A percentile compares a stretch with the other conserved stretches of the same genome.
Evolutionary conservation across 2,113 vertebrate species (phyloP).

Genomic region (Erythrocercus mccallii): DNA sequence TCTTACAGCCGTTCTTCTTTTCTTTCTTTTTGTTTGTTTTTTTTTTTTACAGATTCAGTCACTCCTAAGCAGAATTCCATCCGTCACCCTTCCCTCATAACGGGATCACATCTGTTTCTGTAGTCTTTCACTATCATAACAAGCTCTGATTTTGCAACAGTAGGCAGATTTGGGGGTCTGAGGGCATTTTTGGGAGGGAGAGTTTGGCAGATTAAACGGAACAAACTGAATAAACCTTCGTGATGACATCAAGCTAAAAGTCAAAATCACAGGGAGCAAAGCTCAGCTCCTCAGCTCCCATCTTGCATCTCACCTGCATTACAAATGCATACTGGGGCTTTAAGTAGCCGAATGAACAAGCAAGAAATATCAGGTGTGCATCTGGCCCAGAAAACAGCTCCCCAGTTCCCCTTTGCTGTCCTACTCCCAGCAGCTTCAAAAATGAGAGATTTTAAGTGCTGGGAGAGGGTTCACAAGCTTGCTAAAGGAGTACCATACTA

Average conservation of each 20-base stretch:
- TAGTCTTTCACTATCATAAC: background rate
- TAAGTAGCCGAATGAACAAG: background rate
- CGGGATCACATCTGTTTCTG: background rate
- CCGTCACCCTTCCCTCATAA: background rate
- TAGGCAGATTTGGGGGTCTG: background rate
- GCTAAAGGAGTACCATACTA: background rate
- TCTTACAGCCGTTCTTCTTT: background rate
- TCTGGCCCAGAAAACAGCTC: background rate
- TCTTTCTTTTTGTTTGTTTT: background rate
- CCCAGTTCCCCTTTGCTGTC: fast-evolving
- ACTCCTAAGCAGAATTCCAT: background rate
- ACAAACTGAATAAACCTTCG: background rate
- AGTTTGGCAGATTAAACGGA: background rate
- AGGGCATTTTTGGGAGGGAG: background rate
- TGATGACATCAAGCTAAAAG: background rate
- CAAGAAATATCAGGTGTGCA: background rate
- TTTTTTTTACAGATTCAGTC: no score
- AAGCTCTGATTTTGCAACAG: conserved; percentile 22
- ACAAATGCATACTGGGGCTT: background rate
- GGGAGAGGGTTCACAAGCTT: background rate
- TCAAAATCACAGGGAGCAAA: background rate
- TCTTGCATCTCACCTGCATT: background rate
- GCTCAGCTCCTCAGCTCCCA: background rate
- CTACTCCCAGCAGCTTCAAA: background rate
- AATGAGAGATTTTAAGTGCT: background rate